Evolutionary conservation across 2,888 invertebrate species (phyloP).

Genomic region (Cancer borealis): DNA sequence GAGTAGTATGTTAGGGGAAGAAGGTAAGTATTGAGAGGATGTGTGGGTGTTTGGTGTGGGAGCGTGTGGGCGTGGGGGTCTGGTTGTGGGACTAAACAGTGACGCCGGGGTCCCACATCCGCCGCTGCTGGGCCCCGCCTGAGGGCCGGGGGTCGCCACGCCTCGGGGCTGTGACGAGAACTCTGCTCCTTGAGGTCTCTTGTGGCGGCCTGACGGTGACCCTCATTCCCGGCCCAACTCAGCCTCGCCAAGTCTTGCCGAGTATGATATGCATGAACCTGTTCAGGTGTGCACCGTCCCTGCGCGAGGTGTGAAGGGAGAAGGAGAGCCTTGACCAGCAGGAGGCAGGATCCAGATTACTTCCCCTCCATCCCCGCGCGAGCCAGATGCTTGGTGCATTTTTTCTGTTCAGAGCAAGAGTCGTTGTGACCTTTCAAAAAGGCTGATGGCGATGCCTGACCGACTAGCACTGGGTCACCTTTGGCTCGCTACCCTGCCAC

Average conservation of each 20-base stretch:
- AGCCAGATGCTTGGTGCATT: not conserved
- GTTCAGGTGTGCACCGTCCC: not conserved
- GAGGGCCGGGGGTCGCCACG: conserved; percentile 52
- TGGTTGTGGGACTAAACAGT: conserved; percentile 14
- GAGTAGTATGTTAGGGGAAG: not conserved
- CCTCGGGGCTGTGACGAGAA: conserved; percentile 51
- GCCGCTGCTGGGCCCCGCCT: conserved; percentile 42
- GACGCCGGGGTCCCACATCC: conserved; percentile 49
- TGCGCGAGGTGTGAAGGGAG: not conserved
- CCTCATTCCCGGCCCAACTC: conserved; percentile 44
- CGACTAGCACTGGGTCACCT: conserved; percentile 12
- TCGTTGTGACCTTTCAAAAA: conserved; percentile 9
- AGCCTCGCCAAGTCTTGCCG: not conserved
- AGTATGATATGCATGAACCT: not conserved
- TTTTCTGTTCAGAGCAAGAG: conserved; percentile 30
- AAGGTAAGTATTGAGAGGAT: not conserved
- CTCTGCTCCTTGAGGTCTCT: conserved; percentile 52
- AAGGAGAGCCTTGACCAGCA: not conserved
- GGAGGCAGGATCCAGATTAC: not conserved
- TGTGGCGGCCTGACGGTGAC: conserved; percentile 47
- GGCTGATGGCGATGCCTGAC: not conserved
- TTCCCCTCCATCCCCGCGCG: conserved; percentile 12
- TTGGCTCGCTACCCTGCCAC: conserved; percentile 21
- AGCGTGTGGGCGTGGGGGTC: conserved; percentile 31
- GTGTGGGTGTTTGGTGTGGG: conserved; percentile 25